Base-by-base conservation (phyloP, 2,113 vertebrate species). In the Phrynosoma platyrhinos region DNA sequence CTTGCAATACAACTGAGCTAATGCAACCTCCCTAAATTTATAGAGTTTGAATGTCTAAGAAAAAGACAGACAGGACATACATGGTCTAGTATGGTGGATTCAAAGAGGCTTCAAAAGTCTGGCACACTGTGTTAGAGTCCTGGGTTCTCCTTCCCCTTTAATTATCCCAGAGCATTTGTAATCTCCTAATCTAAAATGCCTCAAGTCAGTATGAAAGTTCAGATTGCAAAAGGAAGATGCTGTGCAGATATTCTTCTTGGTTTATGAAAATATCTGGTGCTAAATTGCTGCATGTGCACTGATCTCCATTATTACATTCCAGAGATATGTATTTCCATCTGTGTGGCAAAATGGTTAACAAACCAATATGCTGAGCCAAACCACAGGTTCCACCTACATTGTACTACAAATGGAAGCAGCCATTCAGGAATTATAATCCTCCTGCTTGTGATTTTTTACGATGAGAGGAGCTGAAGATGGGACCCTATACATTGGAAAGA, bases 1-100 rank as follows among this genome's bases (percentile, higher is more conserved):
- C 76, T 90, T 93, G 64, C 64, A 82, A 92, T 80, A 72, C 25
- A 91, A 94, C 93, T 94, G 91, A 86, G 32, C 88, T 90, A 91
- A 94, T 93, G 94, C 88, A 95, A 91, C 82, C 83, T 85, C 87
- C 92, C 89, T 93, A 92, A 78, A 92, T 91, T 94, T 91, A 91
- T 92, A 62, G 94, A 92, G 64, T 79, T 92, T 62, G 68, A 90
- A 77, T 72, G 77, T 90, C 92, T 87, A 92, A 92, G 87, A 91
- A 30, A 55, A 78, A 91, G 87, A 80, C 71, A 84, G 88, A 66
- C 53, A 81, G 42, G 75, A 82, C 42, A 85, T 62, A 52, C 20
- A 68, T 47, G 21, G 75, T 58, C 13, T 62, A 30, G 36, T 89
- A 18, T 0, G 2, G 84, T 52, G 68, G 76, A 71, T 84, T 79